Evolutionary conservation across 2,797 vertebrate species (phyloP), one percentile per base, ranked within the genome.

Genomic region (Pseudomugil tenellus): DNA sequence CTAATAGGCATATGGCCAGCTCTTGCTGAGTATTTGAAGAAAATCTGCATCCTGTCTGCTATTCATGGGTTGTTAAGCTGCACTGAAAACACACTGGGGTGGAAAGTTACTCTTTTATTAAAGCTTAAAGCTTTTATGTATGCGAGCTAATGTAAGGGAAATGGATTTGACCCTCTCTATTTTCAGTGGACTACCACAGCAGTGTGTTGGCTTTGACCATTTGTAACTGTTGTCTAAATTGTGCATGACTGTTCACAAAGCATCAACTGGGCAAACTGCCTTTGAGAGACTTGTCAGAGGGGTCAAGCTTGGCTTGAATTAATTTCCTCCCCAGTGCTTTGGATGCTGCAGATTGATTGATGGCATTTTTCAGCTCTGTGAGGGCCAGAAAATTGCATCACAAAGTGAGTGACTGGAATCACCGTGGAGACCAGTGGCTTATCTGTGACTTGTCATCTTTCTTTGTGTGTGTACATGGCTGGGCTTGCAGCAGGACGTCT

Each of bases 381-480:
- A 78, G 62, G 65, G 77, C 29, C 69, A 70, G 63, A 60, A 83
- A 83, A 89, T 85, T 84, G 65, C 80, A 85, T 87, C 83, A 85
- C 77, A 86, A 78, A 78, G 77, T 31, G 58, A 59, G 49, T 19
- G 29, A 82, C 77, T 74, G 62, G 67, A 81, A 82, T 76, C 62
- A n/a, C 32, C 13, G 60, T 75, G 77, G 81, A 62, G 56, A 70
- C 59, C 17, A 64, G 55, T 53, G 76, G 80, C 77, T 83, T 85
- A 80, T 81, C 83, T 77, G 57, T 35, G 63, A 39, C 75, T 66
- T 51, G 61, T 55, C 58, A 72, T 77, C 21, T 29, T 62, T 56
- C 67, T 48, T 61, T 23, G 41, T 23, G 52, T 26, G 17, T 31
- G 63, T 26, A 56, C 67, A 63, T 63, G 26, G 21, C 43, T 59